These are phyloP conservation scores for Ectemnius lituratus DNA, from an alignment of 2,888 invertebrate species.

Conservation along the genomic window DNA sequence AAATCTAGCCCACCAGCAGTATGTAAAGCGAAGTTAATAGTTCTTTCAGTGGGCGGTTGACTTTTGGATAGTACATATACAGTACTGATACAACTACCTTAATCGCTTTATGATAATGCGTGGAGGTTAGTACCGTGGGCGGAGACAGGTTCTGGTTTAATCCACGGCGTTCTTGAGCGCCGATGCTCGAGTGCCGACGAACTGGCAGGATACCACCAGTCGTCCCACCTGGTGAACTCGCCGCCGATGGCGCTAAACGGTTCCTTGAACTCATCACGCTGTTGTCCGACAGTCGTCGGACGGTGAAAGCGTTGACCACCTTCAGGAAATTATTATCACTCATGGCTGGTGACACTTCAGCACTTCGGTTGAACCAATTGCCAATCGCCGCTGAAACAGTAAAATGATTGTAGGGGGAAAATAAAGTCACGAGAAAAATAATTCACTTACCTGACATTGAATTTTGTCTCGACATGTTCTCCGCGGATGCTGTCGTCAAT, in stretches of 20 bases:
- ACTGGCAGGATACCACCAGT: constrained; percentile 89
- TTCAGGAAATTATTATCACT: constrained; percentile 91
- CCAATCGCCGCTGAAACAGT: constrained; percentile 81
- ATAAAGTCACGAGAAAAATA: neutral
- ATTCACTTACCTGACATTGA: constrained; percentile 76
- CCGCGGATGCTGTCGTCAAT: constrained; percentile 78
- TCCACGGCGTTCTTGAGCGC: constrained; percentile 91
- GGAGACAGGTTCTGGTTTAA: constrained; percentile 92
- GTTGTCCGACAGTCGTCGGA: constrained; percentile 93
- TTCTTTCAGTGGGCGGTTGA: too few relatives aligned
- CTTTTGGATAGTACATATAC: too few relatives aligned
- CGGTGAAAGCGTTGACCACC: constrained; percentile 89
- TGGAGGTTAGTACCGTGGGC: constrained; percentile 84
- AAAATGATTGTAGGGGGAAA: neutral
- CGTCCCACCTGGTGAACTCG: constrained; percentile 86
- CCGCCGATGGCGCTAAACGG: constrained; percentile 92
- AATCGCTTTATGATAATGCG: too few relatives aligned
- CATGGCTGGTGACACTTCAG: constrained; percentile 84
- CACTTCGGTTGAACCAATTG: constrained; percentile 83
- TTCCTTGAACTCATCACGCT: constrained; percentile 95
- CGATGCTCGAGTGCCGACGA: constrained; percentile 94
- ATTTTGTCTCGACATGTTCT: constrained; percentile 80
- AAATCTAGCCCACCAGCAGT: too few relatives aligned
- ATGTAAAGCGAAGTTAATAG: too few relatives aligned
- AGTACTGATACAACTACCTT: too few relatives aligned